A percentile compares a stretch with the other conserved stretches of the same genome.
Conservation (phyloP, 2,888 invertebrate species). For the Sarcophaga variegata region DNA sequence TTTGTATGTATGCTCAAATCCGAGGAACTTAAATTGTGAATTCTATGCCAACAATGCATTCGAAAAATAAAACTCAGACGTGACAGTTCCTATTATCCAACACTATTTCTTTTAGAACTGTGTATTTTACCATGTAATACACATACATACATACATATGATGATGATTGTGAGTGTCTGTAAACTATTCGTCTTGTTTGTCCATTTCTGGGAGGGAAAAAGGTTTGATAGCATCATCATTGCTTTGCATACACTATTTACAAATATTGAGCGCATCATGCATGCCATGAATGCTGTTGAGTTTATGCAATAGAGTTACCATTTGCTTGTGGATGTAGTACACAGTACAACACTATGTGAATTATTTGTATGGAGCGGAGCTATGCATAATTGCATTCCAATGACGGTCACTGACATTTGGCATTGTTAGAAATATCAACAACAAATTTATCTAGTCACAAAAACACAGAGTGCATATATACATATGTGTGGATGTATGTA, state of each 20-base stretch:
- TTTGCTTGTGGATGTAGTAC: background rate
- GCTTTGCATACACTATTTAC: too few species aligned
- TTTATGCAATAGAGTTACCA: background rate
- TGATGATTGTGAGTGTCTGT: background rate
- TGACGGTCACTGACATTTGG: slow-evolving; percentile 69
- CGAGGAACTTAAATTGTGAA: too few species aligned
- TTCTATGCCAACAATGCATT: too few species aligned
- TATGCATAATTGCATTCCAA: slow-evolving; percentile 68
- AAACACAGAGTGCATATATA: background rate
- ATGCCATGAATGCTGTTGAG: background rate
- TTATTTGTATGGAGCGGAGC: slow-evolving; percentile 4
- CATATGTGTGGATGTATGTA: background rate
- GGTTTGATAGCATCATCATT: background rate
- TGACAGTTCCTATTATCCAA: background rate
- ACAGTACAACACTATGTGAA: background rate
- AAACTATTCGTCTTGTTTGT: background rate
- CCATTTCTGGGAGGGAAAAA: background rate
- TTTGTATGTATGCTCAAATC: too few species aligned
- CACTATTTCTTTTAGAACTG: background rate
- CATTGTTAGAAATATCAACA: slow-evolving; percentile 52
- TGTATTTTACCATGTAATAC: too few species aligned
- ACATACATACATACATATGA: background rate
- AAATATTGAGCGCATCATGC: too few species aligned
- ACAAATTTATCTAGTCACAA: too few species aligned
- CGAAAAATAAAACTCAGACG: too few species aligned